Base-by-base conservation (phyloP, 1,140 invertebrate species). In the Anadara kagoshimensis region DNA sequence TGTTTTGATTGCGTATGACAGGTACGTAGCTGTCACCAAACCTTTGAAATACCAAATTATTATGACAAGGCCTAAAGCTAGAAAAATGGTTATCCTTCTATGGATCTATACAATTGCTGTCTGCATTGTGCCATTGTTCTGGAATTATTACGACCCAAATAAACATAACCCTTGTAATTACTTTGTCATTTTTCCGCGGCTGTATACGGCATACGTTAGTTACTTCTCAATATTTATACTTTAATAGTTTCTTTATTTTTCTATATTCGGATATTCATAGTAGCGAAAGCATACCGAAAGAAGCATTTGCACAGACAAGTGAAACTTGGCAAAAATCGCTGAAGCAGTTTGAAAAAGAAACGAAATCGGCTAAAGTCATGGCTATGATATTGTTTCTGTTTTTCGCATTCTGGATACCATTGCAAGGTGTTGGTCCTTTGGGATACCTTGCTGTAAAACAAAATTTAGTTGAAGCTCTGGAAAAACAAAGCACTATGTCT, bases 321-420 rank as follows among this genome's bases (percentile, higher is more conserved):
- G 24, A 26, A 16, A n/a, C 49, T 61, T n/a, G 20, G 44, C 20
- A 47, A 16, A 44, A 54, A 51, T 44, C 45, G 14, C 14, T 59
- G 22, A 18, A 58, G 43, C 61, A 65, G 24, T 41, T 78, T 51
- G 29, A 64, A 16, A 72, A 57, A 63, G 75, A 81, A 26, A 54
- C 73, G 22, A 56, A 53, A 54, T 76, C 79, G 14, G 73, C 79
- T 0, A 71, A 72, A 41, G 65, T 73, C 14, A 77, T 75, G 64
- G 76, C 68, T 41, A 22, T 75, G 11, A 71, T 79, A 41, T 63
- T 78, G 18, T 74, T 81, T 49, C 63, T 78, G 14, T 81, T 81
- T 65, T 59, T 79, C n/a, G 29, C 73, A 20, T 81, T 78, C 45
- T 81, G 79, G 79, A 47, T 73, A 12, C 79, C 79, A 11, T 81